Evolutionary conservation across 2,113 vertebrate genomes (phyloP).

Genomic region (Baryphthengus martii): DNA sequence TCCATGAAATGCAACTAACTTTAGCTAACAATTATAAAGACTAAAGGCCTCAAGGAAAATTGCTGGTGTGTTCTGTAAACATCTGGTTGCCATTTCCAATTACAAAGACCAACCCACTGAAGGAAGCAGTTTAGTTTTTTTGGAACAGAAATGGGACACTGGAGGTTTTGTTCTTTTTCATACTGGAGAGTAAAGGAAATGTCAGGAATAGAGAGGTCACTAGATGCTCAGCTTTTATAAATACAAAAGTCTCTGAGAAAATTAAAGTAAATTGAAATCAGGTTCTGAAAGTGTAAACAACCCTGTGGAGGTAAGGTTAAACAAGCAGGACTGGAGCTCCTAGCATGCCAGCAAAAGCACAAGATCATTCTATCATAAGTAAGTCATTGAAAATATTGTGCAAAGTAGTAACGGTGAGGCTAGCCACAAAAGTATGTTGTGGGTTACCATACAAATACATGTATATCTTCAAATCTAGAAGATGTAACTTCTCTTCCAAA

Average conservation of each 20-base stretch:
- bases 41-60: conserved; percentile 57
- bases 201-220: conserved; percentile 66
- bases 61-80: conserved; percentile 70
- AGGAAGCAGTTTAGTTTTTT: conserved; percentile 76
- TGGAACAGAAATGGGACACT: conserved; percentile 70
- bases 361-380: conserved; percentile 52
- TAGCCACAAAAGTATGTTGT: conserved; percentile 11
- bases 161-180: conserved; percentile 71
- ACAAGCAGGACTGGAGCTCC: conserved; percentile 67
- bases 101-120: conserved; percentile 67
- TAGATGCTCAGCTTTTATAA: conserved; percentile 75
- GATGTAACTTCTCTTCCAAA: conserved; percentile 10
- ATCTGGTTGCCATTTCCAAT: conserved; percentile 84
- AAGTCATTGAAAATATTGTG: conserved; percentile 45
- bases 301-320: conserved; percentile 69
- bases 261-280: conserved; percentile 74
- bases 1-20: conserved; percentile 66
- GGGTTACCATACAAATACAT: conserved; percentile 12
- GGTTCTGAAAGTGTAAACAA: conserved; percentile 72
- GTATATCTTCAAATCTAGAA: not conserved
- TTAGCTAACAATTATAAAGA: conserved; percentile 63
- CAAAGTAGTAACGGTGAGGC: conserved; percentile 51
- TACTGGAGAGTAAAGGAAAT: conserved; percentile 69
- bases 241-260: conserved; percentile 72
- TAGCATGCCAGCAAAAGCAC: conserved; percentile 64